Base-by-base conservation (phyloP, 2,888 invertebrate species). In the Luffia ferchaultella region DNA sequence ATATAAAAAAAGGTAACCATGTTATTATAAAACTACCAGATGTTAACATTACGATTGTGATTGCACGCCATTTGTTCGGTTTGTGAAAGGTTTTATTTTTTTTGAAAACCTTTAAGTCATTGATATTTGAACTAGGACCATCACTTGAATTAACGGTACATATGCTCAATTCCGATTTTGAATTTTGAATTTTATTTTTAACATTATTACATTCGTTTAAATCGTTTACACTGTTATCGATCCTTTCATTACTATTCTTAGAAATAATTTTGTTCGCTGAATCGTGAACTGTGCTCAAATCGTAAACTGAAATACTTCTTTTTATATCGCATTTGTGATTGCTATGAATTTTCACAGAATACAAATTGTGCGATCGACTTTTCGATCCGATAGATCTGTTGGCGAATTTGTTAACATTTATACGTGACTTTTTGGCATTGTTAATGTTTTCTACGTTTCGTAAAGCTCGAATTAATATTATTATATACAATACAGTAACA, bases 1-100 rank as follows among this genome's bases (percentile, higher is more conserved):
- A 72, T n/a, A 88, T 64, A 57, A 89, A 89, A 59, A 86, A 89
- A 1, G 89, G 89, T 55, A 85, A 69, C 89, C 89, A 89, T 0
- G 89, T 88, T 3, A 87, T 59, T 54, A 89, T 66, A 58, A 89
- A 87, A 59, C 87, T 86, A 1, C 86, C 85, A 1, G 87, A 85
- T 16, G 89, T 89, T 9, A 89, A 76, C 61, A 87, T 63, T 0
- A 89, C 89, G 16, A 89, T 83, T 58, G 86, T 86, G 3, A 89
- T 83, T 0, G 89, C 89, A 58, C 87, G 85, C 83, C 86, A 87
- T 65, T 87, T 88, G 43, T 76, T 78, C 1, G 78, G 73, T 46
- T 74, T 75, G 55, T 68, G 74, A 15, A 60, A 49, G 55, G 66
- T 74, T 49, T n/a, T 54, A 53, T 54, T 9, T 20, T 9, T 45